Conservation (phyloP, 1,140 invertebrate genomes). For the Cyphomyrmex costatus region DNA sequence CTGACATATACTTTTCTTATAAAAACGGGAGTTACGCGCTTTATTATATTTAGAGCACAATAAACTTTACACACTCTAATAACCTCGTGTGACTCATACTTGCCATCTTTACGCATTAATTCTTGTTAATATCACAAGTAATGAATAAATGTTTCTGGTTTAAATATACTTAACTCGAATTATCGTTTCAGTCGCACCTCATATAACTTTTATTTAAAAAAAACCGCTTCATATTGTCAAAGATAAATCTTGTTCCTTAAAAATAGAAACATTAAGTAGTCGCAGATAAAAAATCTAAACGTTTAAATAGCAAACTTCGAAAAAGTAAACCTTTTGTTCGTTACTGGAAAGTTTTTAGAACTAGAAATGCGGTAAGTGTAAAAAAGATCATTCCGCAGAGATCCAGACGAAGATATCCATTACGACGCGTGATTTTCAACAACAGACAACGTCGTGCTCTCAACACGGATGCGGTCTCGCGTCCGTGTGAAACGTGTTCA, state of each 20-base stretch:
- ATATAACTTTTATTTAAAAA: background rate
- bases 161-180: background rate
- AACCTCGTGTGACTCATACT: no score
- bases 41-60: no score
- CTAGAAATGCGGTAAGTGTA: background rate
- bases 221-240: background rate
- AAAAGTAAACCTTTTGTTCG: background rate
- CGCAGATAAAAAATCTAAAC: background rate
- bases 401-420: conserved; percentile 16
- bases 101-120: no score
- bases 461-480: background rate
- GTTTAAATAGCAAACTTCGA: background rate
- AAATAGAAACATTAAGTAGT: background rate
- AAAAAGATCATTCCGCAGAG: background rate
- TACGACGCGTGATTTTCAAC: conserved; percentile 43
- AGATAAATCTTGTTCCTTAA: background rate
- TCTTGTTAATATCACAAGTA: no score
- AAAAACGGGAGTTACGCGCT: no score
- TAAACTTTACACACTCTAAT: no score
- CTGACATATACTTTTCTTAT: no score
- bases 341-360: background rate
- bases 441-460: conserved; percentile 1
- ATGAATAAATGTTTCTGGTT: no score
- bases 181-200: background rate
- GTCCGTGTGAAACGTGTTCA: conserved; percentile 42